These are phyloP conservation scores for Chrysolina oricalcia DNA, from an alignment of 2,888 invertebrate species.

Conservation along the genomic window DNA sequence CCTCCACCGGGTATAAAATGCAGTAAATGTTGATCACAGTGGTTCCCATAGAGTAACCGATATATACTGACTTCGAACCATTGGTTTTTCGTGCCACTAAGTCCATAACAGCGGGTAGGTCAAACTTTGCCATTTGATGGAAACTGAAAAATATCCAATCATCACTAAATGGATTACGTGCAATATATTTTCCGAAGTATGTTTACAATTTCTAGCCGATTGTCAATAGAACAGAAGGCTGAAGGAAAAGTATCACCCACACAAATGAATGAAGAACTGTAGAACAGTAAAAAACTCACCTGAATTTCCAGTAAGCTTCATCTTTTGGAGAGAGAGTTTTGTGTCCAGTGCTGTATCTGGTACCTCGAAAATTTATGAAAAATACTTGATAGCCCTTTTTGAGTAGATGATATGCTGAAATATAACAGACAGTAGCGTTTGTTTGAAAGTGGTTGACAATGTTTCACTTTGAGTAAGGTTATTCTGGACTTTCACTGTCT, in stretches of 20 bases:
- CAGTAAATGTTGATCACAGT: constrained; percentile 81
- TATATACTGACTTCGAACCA: constrained; percentile 75
- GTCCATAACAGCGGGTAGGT: constrained; percentile 88
- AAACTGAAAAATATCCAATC: constrained; percentile 82
- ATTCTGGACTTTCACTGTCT: too few species aligned
- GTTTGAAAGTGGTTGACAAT: neutral
- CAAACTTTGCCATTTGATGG: constrained; percentile 88
- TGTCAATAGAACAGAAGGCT: too few species aligned
- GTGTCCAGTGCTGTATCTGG: constrained; percentile 26
- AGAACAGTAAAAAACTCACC: too few species aligned
- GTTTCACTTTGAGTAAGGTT: too few species aligned
- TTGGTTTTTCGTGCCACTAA: constrained; percentile 74
- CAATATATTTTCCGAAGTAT: too few species aligned
- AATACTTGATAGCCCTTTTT: constrained; percentile 22
- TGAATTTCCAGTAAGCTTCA: constrained; percentile 30
- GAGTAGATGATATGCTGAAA: constrained; percentile 30
- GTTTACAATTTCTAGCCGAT: too few species aligned
- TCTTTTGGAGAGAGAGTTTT: constrained; percentile 19
- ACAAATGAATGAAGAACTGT: too few species aligned
- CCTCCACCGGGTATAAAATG: constrained; percentile 78
- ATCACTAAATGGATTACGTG: too few species aligned
- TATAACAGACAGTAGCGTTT: neutral
- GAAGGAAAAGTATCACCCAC: too few species aligned
- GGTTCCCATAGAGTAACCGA: constrained; percentile 93
- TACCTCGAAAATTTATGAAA: constrained; percentile 33